Conservation (phyloP, 2,888 invertebrate species). For the Andrena haemorrhoa region DNA sequence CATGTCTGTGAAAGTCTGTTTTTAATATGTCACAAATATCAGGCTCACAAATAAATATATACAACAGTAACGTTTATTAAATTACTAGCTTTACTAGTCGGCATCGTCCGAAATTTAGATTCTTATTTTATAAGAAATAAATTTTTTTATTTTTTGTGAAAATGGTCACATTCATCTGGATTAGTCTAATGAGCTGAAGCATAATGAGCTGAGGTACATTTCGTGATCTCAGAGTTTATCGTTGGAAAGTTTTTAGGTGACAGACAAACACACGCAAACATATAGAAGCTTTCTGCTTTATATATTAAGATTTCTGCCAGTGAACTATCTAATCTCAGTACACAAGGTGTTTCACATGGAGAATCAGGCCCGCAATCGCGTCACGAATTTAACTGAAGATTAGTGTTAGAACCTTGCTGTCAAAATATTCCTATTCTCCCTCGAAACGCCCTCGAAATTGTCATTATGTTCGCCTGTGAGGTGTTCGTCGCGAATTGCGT, state of each 20-base stretch:
- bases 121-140: background rate
- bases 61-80: no score
- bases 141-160: no score
- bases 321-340: background rate
- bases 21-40: no score
- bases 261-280: background rate
- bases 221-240: no score
- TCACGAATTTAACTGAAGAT: background rate
- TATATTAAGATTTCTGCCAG: background rate
- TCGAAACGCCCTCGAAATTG: background rate
- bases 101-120: no score
- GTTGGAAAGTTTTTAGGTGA: no score
- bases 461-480: slow-evolving; percentile 8
- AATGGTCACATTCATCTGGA: no score
- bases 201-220: no score
- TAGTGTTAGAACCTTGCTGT: background rate
- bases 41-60: no score
- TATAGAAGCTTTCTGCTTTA: background rate
- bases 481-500: background rate
- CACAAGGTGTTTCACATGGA: background rate
- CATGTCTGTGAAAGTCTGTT: no score
- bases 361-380: background rate
- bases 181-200: no score
- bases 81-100: no score
- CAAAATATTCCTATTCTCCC: background rate